Base-by-base conservation (phyloP, 2,797 vertebrate species). In the Pangasius larnaudii region DNA sequence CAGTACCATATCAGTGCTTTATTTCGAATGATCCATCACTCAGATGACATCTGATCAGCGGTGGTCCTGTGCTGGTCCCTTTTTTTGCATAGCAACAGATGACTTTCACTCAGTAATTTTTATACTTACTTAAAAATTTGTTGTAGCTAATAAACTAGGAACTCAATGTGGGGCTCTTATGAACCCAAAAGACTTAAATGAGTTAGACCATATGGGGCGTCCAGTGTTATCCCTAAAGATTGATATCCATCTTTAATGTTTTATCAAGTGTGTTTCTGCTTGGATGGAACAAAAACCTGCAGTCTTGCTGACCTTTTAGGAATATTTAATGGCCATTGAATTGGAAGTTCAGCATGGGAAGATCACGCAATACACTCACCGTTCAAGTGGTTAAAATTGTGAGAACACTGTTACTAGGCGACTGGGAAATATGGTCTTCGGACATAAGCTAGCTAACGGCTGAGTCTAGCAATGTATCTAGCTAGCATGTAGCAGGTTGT, bases 231-330 rank as follows among this genome's bases (percentile, higher is more conserved):
- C 5, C 11, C 1, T 53, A 8, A 77, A 51, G 14, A 30, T n/a
- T 33, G 75, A 78, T 56, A n/a, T 56, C n/a, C 51, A 78, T 78
- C 49, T 53, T 56, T 78, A 78, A 19, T 30, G 24, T 56, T 78
- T n/a, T 0, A 56, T 78, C 27, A 78, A 19, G 7, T 77, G 42
- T 49, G 46, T 51, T 49, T 75, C 13, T 49, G 13, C 72, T 49
- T 51, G 42, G 5, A n/a, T 16, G 46, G 42, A 77, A 75, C 42
- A 49, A 49, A n/a, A 51, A 51, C 74, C 46, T 30, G 72, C 27
- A 75, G 27, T 1, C 39, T 46, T 46, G 22, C 1, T 27, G 24
- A 74, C 11, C 46, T 51, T 49, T 51, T n/a, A 0, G 10, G 24
- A n/a, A n/a, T 6, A 75, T 49, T 51, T 77, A 16, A n/a, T 18